A percentile compares a stretch with the other conserved stretches of the same genome.
Conservation (phyloP, 1,140 invertebrate genomes). For the Lordiphosa mommai region DNA sequence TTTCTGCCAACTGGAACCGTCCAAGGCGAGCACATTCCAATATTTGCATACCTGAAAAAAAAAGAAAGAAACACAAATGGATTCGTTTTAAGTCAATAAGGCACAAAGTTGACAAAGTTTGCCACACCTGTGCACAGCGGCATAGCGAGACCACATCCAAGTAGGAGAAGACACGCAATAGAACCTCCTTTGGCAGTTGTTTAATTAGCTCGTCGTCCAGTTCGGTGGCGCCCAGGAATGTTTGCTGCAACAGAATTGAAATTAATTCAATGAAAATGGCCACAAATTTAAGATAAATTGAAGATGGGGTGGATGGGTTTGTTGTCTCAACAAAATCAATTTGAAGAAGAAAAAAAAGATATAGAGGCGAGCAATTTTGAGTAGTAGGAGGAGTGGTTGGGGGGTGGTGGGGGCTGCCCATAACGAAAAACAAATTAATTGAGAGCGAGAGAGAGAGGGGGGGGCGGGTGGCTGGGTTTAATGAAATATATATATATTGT, state of each 20-base stretch:
- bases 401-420: too few species aligned
- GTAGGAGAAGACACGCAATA: constrained; percentile 97
- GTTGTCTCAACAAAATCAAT: constrained; percentile 57
- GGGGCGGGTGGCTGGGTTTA: neutral
- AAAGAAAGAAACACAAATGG: constrained; percentile 68
- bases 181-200: constrained; percentile 96
- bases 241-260: constrained; percentile 51
- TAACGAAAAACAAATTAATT: constrained; percentile 58
- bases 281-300: constrained; percentile 8
- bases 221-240: constrained; percentile 76
- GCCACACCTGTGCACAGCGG: constrained; percentile 94
- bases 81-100: constrained; percentile 68
- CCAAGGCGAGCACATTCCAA: constrained; percentile 98
- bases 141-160: constrained; percentile 98
- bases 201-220: constrained; percentile 95
- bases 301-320: constrained; percentile 26
- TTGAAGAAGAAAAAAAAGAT: neutral
- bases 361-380: too few species aligned
- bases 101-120: neutral
- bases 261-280: neutral
- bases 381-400: too few species aligned
- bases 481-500: neutral
- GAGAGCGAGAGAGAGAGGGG: constrained; percentile 12
- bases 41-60: constrained; percentile 92
- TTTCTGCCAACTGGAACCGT: constrained; percentile 99